Evolutionary conservation across 2,113 vertebrate species (phyloP).

Genomic region (Bos javanicus): DNA sequence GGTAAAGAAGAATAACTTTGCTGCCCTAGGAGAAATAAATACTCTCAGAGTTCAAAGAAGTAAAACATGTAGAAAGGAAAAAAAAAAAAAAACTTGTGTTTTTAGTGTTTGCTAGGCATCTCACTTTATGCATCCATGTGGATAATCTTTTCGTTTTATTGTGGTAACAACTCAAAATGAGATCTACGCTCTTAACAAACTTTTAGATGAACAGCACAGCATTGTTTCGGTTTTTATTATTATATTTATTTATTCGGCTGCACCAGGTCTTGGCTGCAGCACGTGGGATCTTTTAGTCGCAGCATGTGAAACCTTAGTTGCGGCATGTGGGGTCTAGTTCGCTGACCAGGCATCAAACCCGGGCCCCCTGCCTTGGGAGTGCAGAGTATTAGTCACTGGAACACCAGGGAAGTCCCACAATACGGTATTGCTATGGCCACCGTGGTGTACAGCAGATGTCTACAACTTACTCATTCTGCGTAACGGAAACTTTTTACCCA

Average conservation of each 20-base stretch:
- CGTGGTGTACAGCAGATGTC: background rate
- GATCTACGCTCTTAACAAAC: background rate
- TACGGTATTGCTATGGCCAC: background rate
- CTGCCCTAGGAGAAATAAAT: background rate
- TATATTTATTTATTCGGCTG: background rate
- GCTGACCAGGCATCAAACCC: background rate
- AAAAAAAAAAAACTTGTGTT: background rate
- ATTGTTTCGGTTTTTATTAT: background rate
- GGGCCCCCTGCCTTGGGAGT: background rate
- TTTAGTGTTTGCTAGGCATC: background rate
- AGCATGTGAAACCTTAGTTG: background rate
- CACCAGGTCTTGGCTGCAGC: background rate
- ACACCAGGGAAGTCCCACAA: background rate
- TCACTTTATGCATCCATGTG: background rate
- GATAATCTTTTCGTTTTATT: background rate
- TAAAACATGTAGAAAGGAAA: background rate
- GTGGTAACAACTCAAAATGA: background rate
- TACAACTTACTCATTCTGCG: background rate
- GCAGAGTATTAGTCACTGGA: background rate
- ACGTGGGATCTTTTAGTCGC: background rate
- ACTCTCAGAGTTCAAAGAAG: background rate
- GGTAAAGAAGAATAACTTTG: background rate
- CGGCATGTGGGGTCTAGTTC: background rate
- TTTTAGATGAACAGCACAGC: background rate
- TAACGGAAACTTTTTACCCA: background rate